phyloP scores from a whole-genome alignment of 2,797 vertebrate genomes.

The Numenius phaeopus region DNA sequence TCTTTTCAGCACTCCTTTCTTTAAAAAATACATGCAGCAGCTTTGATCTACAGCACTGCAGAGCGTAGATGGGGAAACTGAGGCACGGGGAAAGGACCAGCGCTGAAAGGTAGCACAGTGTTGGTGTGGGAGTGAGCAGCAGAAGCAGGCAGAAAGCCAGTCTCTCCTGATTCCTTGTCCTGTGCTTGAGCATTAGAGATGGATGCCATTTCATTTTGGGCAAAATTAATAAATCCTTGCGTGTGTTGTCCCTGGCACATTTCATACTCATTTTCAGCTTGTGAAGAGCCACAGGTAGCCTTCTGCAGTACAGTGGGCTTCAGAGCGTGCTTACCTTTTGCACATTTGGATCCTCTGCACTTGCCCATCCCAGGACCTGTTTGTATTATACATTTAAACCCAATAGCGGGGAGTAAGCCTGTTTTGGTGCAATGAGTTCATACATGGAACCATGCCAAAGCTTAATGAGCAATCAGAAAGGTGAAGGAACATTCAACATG shows the following conservation, averaged over 20 bases:
- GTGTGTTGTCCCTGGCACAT: neutral
- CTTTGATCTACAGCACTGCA: neutral
- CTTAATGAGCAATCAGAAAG: conserved; percentile 65
- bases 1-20: neutral
- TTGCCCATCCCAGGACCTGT: neutral
- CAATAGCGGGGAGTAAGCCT: neutral
- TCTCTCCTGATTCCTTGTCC: neutral
- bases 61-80: neutral
- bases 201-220: neutral
- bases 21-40: neutral
- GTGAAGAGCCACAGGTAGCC: neutral
- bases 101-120: neutral
- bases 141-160: neutral
- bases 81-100: neutral
- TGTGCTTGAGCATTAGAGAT: neutral
- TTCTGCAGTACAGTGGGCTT: neutral
- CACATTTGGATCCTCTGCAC: neutral
- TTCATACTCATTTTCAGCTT: neutral
- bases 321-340: neutral
- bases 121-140: neutral
- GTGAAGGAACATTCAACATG: conserved; percentile 24
- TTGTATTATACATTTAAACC: neutral
- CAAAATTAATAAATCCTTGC: neutral
- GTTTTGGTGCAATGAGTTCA: conserved; percentile 50
- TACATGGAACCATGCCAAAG: conserved; percentile 5